A percentile compares a stretch with the other conserved stretches of the same genome.
phyloP scores from a whole-genome alignment of 2,113 vertebrate species.

The Australoheros scitulus region DNA sequence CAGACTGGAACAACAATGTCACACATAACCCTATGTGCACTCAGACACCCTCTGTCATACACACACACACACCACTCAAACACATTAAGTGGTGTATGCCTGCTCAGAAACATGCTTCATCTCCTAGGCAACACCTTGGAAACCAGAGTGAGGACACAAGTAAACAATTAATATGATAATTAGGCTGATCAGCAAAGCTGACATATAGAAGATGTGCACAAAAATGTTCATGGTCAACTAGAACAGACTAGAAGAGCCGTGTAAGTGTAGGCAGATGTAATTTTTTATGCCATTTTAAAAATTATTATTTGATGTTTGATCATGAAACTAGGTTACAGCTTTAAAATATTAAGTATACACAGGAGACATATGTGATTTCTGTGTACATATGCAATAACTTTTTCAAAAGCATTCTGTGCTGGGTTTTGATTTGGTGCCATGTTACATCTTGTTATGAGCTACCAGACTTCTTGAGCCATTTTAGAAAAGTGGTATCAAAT shows the following conservation, averaged over 20 bases:
- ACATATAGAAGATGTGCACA: constrained; percentile 15
- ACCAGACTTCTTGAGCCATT: constrained; percentile 53
- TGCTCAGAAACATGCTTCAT: constrained; percentile 42
- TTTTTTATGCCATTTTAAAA: not conserved
- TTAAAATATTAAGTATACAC: constrained; percentile 19
- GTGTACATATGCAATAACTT: not conserved
- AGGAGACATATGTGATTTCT: constrained; percentile 21
- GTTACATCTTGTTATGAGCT: constrained; percentile 55
- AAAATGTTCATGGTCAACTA: constrained; percentile 30
- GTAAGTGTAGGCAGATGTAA: not conserved
- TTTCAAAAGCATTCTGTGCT: constrained; percentile 1
- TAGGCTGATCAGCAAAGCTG: constrained; percentile 41
- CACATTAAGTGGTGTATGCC: constrained; percentile 25
- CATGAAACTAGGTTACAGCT: constrained; percentile 1
- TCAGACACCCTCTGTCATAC: constrained; percentile 4
- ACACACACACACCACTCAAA: constrained; percentile 16
- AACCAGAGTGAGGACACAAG: constrained; percentile 65
- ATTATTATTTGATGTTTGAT: constrained; percentile 11
- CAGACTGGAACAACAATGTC: constrained; percentile 33
- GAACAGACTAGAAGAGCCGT: constrained; percentile 21
- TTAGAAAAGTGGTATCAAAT: constrained; percentile 58
- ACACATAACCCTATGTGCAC: constrained; percentile 16
- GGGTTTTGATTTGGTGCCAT: constrained; percentile 58
- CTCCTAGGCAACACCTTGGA: constrained; percentile 65
- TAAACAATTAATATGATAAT: constrained; percentile 81